Percentiles rank a stretch among this genome's conserved stretches.
Conservation (phyloP, 2,797 vertebrate genomes). For the Protonibea diacanthus region DNA sequence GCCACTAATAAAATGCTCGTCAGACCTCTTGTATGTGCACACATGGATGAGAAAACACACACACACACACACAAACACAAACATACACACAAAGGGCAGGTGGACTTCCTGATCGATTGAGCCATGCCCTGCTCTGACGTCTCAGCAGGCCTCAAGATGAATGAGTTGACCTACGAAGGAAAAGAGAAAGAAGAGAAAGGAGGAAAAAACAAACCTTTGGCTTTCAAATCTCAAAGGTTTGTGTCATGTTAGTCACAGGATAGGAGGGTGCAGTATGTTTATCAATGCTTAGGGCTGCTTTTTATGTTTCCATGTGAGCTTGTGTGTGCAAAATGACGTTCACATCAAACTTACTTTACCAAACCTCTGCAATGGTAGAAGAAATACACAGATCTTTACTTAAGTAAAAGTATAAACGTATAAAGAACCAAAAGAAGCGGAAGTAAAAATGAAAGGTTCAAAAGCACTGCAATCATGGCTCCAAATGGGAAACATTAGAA, state of each 20-base stretch:
- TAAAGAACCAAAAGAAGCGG: too few relatives aligned
- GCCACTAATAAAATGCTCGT: slow-evolving; percentile 71
- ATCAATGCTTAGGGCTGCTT: slow-evolving; percentile 14
- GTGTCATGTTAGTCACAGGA: slow-evolving; percentile 51
- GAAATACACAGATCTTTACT: too few relatives aligned
- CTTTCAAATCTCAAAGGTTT: slow-evolving; percentile 73
- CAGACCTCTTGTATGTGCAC: slow-evolving; percentile 59
- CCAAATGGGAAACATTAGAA: too few relatives aligned
- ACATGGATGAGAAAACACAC: slow-evolving; percentile 56
- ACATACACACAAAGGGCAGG: slow-evolving; percentile 70
- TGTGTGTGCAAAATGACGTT: background rate
- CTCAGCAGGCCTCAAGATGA: slow-evolving; percentile 77
- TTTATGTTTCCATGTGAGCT: background rate
- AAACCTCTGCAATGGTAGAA: too few relatives aligned
- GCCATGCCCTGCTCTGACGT: slow-evolving; percentile 77
- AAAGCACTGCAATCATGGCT: too few relatives aligned
- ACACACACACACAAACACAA: slow-evolving; percentile 20
- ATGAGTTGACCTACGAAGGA: slow-evolving; percentile 77
- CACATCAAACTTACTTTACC: too few relatives aligned
- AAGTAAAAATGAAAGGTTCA: too few relatives aligned
- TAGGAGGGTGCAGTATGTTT: slow-evolving; percentile 27
- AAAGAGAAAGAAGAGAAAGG: slow-evolving; percentile 57
- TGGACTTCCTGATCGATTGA: slow-evolving; percentile 83
- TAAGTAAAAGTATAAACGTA: too few relatives aligned
- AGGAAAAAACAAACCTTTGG: slow-evolving; percentile 73